These are phyloP conservation scores for Enteromius afrohamiltoni DNA, from an alignment of 2,797 vertebrate species.

Conservation along the genomic window DNA sequence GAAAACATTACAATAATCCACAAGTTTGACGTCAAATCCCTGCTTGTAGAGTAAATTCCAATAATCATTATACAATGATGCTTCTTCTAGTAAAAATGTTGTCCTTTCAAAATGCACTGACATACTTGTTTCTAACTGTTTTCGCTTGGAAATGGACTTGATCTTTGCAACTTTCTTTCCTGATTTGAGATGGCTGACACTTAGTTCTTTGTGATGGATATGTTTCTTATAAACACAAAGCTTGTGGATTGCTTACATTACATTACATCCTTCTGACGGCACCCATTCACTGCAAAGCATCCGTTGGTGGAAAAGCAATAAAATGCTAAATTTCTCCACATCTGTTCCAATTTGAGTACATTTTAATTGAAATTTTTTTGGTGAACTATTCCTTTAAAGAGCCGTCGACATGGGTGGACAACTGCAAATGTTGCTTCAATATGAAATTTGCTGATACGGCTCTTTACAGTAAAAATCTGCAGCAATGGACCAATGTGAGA, in stretches of 20 bases:
- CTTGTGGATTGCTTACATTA: not conserved
- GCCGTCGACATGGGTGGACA: not conserved
- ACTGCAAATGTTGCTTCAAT: not conserved
- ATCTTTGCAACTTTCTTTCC: not conserved
- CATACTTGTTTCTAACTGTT: not conserved
- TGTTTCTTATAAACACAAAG: not conserved
- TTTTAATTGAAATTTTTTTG: not conserved
- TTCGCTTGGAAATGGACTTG: not conserved
- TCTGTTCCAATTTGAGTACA: not conserved
- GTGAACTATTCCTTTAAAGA: not conserved
- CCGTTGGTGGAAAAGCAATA: not conserved
- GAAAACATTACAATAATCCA: not conserved
- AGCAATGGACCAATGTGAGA: constrained; percentile 10
- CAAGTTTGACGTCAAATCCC: not conserved
- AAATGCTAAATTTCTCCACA: not conserved
- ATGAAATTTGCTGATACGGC: not conserved
- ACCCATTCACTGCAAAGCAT: not conserved
- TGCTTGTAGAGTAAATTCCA: not conserved
- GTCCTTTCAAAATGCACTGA: not conserved
- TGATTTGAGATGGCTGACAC: not conserved
- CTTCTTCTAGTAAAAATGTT: not conserved
- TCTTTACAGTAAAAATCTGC: constrained; percentile 1
- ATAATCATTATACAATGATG: not conserved
- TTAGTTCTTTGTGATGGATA: not conserved
- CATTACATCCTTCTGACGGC: not conserved